phyloP scores from a whole-genome alignment of 2,888 invertebrate species.

The Ethmia dodecea region DNA sequence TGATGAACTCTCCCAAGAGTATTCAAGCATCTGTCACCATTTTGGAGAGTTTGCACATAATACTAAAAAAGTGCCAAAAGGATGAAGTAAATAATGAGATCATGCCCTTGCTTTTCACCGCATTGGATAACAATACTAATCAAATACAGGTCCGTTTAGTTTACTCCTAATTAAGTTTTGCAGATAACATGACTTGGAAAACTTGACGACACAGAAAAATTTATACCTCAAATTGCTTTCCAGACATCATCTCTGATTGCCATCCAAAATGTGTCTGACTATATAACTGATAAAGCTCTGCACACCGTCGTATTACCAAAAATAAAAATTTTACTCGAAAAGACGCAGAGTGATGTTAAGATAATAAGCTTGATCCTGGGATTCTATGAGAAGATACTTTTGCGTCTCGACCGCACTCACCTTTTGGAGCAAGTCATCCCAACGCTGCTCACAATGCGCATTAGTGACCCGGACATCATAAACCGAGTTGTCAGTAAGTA shows the following conservation, averaged over 20 bases:
- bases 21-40: conserved; percentile 92
- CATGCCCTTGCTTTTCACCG: conserved; percentile 89
- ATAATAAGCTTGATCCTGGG: conserved; percentile 87
- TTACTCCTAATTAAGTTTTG: too few species aligned
- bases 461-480: conserved; percentile 93
- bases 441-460: conserved; percentile 89
- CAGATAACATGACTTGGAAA: too few species aligned
- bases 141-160: conserved; percentile 94
- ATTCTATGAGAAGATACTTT: conserved; percentile 88
- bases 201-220: too few species aligned
- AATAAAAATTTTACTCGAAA: conserved; percentile 88
- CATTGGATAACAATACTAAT: conserved; percentile 91
- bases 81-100: conserved; percentile 89
- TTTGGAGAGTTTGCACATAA: conserved; percentile 92
- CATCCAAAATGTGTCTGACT: conserved; percentile 89
- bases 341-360: conserved; percentile 87
- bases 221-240: too few species aligned
- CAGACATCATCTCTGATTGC: conserved; percentile 94
- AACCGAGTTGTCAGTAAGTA: conserved; percentile 96
- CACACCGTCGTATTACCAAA: conserved; percentile 89
- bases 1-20: conserved; percentile 87
- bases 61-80: conserved; percentile 90
- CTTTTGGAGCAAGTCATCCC: conserved; percentile 95
- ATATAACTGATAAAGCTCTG: conserved; percentile 89
- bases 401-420: conserved; percentile 90